A percentile compares a stretch with the other conserved stretches of the same genome.
Conservation (phyloP, 2,113 vertebrate genomes). For the Hippocampus zosterae region DNA sequence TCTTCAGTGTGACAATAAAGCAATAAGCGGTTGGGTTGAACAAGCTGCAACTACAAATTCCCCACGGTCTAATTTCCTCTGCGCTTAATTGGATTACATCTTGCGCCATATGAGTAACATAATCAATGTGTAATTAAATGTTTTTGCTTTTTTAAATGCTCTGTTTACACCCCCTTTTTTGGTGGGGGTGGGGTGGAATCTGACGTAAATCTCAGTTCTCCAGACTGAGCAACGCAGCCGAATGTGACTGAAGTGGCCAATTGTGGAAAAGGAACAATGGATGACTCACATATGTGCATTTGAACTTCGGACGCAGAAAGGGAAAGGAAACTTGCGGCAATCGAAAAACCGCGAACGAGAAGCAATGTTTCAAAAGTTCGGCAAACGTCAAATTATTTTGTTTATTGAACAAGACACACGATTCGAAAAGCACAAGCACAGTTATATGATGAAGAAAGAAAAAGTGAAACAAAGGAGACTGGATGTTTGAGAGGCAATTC, state of each 20-base stretch:
- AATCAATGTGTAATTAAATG: neutral
- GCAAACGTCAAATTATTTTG: neutral
- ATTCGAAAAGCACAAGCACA: neutral
- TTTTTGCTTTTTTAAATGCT: neutral
- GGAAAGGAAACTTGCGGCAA: neutral
- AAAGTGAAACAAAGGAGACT: too few species aligned
- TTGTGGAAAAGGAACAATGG: neutral
- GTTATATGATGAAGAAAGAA: neutral
- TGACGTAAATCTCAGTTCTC: neutral
- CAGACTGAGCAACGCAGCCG: neutral
- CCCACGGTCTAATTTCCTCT: neutral
- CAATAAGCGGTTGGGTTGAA: neutral
- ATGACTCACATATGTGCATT: neutral
- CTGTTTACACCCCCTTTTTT: neutral
- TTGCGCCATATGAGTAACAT: neutral
- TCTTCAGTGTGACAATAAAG: neutral
- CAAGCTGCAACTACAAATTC: neutral
- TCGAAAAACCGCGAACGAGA: neutral
- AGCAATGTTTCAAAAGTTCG: neutral
- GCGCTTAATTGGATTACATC: neutral
- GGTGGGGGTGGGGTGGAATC: neutral
- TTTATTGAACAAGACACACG: neutral
- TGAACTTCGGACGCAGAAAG: too few species aligned
- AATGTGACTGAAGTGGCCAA: neutral
- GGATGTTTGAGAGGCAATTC: too few species aligned